Evolutionary conservation across 1,140 invertebrate genomes (phyloP).

Genomic region (Metopolophium dirhodum): DNA sequence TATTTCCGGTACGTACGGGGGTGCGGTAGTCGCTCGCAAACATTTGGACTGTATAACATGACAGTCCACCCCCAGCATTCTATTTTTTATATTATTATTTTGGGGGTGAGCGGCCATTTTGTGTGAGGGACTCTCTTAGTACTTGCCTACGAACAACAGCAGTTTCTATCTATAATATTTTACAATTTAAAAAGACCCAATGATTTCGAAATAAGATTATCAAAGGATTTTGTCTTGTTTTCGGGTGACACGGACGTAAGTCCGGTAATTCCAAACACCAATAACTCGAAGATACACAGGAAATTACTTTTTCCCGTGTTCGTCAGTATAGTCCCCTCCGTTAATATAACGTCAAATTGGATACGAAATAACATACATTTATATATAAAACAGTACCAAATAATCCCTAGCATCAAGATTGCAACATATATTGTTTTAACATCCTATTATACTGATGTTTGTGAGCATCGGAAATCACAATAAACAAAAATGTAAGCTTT

Average conservation of each 20-base stretch:
- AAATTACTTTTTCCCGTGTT: conserved; percentile 44
- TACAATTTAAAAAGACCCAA: conserved; percentile 31
- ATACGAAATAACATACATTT: conserved; percentile 19
- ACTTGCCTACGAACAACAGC: not conserved
- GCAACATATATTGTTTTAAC: not conserved
- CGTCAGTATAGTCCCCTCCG: conserved; percentile 1
- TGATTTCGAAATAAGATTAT: conserved; percentile 32
- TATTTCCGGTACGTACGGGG: conserved; percentile 48
- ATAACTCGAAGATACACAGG: conserved; percentile 25
- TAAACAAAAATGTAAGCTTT: conserved; percentile 15
- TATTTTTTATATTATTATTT: conserved; percentile 37
- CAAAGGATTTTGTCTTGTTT: conserved; percentile 40
- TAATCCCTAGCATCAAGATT: not conserved
- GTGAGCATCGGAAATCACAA: not conserved
- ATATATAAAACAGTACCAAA: not conserved
- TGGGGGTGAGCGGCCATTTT: conserved; percentile 56
- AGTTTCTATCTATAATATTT: conserved; percentile 41
- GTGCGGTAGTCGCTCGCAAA: conserved; percentile 48
- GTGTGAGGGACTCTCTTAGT: conserved; percentile 11
- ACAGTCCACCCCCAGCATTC: conserved; percentile 32
- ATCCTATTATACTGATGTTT: not conserved
- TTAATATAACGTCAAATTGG: conserved; percentile 32
- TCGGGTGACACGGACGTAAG: conserved; percentile 19
- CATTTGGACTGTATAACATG: conserved; percentile 50
- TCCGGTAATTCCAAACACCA: conserved; percentile 34